Conservation (phyloP, 2,113 vertebrate species). For the Menura novaehollandiae region DNA sequence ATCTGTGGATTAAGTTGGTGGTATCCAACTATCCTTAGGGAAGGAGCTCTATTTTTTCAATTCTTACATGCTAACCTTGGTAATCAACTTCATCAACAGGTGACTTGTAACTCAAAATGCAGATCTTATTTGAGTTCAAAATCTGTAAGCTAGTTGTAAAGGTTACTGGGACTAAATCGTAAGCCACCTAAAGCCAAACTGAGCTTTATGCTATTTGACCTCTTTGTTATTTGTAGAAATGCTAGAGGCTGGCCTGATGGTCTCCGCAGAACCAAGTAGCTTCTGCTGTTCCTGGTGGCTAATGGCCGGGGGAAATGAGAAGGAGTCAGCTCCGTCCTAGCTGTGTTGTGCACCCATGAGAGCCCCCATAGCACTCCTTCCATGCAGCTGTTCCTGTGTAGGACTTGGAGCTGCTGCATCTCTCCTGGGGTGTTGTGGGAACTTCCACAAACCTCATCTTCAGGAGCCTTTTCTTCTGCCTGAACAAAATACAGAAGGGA, state of each 20-base stretch:
- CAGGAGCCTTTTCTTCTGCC: background rate
- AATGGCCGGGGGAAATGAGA: background rate
- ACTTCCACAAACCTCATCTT: background rate
- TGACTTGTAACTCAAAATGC: background rate
- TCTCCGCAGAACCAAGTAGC: rapidly evolving
- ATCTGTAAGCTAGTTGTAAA: background rate
- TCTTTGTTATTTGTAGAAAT: background rate
- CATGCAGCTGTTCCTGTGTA: background rate
- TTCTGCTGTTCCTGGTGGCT: background rate
- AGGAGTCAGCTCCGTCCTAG: background rate
- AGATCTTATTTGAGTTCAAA: background rate
- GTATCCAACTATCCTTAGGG: background rate
- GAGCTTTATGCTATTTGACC: background rate
- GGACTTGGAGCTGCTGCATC: background rate
- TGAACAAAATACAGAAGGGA: background rate
- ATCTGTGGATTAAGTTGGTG: background rate
- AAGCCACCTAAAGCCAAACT: background rate
- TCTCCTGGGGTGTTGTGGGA: background rate
- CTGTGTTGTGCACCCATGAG: background rate
- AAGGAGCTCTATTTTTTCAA: background rate
- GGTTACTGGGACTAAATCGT: background rate
- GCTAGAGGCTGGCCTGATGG: background rate
- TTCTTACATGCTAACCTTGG: background rate
- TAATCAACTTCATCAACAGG: background rate
- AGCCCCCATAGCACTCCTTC: background rate